Percentiles rank a stretch among this genome's conserved stretches.
These are phyloP conservation scores for Uropsilus gracilis DNA, from an alignment of 2,113 vertebrate genomes.

Conservation along the genomic window DNA sequence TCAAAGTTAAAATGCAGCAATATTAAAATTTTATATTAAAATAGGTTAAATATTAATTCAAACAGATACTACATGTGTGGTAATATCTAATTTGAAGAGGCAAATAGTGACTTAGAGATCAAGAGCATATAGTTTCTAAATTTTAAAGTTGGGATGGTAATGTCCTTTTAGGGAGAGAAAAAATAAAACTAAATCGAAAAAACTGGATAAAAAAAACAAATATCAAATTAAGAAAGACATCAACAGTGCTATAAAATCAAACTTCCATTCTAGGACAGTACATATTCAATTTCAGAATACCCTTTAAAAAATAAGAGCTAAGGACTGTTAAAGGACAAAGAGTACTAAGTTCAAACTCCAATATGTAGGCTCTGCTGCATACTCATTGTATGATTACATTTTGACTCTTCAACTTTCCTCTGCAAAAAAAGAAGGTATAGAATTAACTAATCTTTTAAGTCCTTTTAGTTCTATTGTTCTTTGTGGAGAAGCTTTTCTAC, in stretches of 20 bases:
- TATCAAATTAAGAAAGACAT: conserved; percentile 5
- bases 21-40: too few relatives aligned
- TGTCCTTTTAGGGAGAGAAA: neutral
- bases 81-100: neutral
- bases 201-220: neutral
- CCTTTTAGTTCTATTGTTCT: neutral
- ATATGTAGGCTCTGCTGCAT: neutral
- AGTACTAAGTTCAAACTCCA: neutral
- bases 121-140: neutral
- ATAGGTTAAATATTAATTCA: too few relatives aligned
- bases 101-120: neutral
- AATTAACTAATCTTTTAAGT: neutral
- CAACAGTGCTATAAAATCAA: conserved; percentile 33
- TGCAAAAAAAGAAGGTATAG: neutral
- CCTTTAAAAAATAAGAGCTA: neutral
- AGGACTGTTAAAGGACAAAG: neutral
- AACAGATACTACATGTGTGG: neutral
- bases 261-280: neutral
- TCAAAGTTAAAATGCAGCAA: neutral
- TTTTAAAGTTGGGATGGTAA: neutral
- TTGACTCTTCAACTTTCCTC: neutral
- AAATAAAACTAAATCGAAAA: neutral
- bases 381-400: neutral
- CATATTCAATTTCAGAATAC: neutral
- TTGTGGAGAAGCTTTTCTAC: neutral